phyloP scores from a whole-genome alignment of 2,888 invertebrate species.

The Diadegma fenestrale region DNA sequence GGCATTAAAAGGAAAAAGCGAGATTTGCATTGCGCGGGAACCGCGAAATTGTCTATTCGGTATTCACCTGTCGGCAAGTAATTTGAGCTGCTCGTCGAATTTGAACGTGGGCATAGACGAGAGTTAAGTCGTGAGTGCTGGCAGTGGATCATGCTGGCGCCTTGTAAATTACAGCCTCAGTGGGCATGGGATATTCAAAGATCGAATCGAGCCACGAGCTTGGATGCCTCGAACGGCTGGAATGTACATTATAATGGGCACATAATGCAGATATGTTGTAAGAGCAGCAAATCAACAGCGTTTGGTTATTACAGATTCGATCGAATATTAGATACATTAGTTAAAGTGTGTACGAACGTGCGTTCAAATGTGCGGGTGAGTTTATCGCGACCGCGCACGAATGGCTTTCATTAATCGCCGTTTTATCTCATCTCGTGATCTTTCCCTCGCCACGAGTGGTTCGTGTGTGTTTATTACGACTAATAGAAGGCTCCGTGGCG shows the following conservation, averaged over 20 bases:
- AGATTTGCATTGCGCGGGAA: not conserved
- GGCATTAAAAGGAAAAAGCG: not conserved
- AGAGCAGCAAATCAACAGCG: slow-evolving; percentile 17
- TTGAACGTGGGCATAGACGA: slow-evolving; percentile 15
- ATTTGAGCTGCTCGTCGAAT: slow-evolving; percentile 13
- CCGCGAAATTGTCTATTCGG: slow-evolving; percentile 4
- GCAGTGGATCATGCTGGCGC: slow-evolving; percentile 45
- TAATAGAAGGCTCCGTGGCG: slow-evolving; percentile 44
- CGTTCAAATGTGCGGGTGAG: not conserved
- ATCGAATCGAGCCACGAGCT: not conserved
- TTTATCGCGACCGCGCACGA: slow-evolving; percentile 58
- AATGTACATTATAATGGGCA: slow-evolving; percentile 18
- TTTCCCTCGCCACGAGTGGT: slow-evolving; percentile 10
- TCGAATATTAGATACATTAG: slow-evolving; percentile 15
- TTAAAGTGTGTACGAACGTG: not conserved
- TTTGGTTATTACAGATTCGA: slow-evolving; percentile 37
- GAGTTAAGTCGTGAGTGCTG: slow-evolving; percentile 25
- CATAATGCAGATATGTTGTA: slow-evolving; percentile 40
- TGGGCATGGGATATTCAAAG: not conserved
- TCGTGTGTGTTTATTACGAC: slow-evolving; percentile 47
- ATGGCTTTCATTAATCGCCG: slow-evolving; percentile 51
- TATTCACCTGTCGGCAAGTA: slow-evolving; percentile 36
- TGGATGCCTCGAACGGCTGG: slow-evolving; percentile 31
- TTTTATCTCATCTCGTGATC: slow-evolving; percentile 49
- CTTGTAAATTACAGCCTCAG: slow-evolving; percentile 52